These are phyloP conservation scores for Gila orcuttii DNA, from an alignment of 2,113 vertebrate genomes.

Conservation along the genomic window DNA sequence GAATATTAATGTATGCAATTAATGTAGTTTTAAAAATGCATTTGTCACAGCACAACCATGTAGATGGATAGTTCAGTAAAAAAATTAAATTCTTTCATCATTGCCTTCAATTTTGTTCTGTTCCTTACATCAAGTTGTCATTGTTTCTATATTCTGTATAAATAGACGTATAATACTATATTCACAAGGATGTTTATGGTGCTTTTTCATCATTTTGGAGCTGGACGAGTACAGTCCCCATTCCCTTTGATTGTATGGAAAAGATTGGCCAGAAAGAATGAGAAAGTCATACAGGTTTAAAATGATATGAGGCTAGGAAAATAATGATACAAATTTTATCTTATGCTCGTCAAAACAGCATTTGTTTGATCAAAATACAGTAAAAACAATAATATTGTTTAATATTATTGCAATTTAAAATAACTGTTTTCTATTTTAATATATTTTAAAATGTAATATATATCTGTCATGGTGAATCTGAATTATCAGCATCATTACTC, in stretches of 20 bases:
- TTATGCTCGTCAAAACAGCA: neutral
- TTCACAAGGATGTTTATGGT: neutral
- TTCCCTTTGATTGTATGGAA: too few relatives aligned
- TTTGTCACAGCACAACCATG: neutral
- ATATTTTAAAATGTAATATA: too few relatives aligned
- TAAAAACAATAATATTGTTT: neutral
- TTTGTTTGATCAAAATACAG: neutral
- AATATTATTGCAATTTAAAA: too few relatives aligned
- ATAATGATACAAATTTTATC: neutral
- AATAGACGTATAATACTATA: neutral
- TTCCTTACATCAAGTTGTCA: neutral
- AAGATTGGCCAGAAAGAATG: neutral
- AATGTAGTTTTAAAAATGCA: neutral
- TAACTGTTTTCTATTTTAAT: too few relatives aligned
- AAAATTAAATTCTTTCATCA: neutral
- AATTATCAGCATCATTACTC: too few relatives aligned
- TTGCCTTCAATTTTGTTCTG: neutral
- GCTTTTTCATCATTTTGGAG: neutral
- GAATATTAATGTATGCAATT: neutral
- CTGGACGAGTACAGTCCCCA: too few relatives aligned
- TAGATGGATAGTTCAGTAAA: neutral
- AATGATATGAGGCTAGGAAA: neutral
- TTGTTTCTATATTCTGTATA: neutral
- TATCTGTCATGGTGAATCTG: too few relatives aligned
- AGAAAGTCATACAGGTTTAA: neutral